Evolutionary conservation across 2,113 vertebrate genomes (phyloP).

Genomic region (Grammomys surdaster): DNA sequence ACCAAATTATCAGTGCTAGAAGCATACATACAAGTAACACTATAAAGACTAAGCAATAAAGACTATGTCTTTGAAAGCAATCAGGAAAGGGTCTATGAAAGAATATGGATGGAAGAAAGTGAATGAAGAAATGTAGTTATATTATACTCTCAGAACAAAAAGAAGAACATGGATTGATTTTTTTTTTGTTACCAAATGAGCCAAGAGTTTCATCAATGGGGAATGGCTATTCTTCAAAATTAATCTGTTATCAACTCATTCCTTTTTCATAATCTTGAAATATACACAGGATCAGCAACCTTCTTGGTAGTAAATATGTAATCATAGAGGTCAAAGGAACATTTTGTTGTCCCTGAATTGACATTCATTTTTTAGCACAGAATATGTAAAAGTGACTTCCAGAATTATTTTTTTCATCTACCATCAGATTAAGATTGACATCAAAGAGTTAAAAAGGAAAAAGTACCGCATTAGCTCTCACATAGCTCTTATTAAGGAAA

Average conservation of each 20-base stretch:
- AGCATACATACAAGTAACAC: not conserved
- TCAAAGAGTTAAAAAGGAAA: conserved; percentile 32
- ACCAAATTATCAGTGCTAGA: not conserved
- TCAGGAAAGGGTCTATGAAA: not conserved
- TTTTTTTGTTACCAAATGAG: conserved; percentile 16
- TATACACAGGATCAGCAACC: not conserved
- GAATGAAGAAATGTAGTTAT: not conserved
- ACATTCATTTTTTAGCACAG: conserved; percentile 16
- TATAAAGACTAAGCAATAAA: not conserved
- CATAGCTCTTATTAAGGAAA: not conserved
- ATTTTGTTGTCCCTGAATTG: not conserved
- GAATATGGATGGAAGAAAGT: not conserved
- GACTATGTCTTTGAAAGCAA: not conserved
- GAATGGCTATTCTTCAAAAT: not conserved
- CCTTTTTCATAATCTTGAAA: not conserved
- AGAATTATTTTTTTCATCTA: not conserved
- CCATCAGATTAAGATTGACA: not conserved
- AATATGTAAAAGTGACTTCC: not conserved
- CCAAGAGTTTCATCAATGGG: too few relatives aligned
- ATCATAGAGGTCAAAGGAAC: not conserved
- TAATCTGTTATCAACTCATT: not conserved
- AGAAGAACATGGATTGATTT: not conserved
- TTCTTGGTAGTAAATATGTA: not conserved
- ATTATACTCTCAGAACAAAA: not conserved
- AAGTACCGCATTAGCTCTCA: not conserved